Percentiles rank a stretch among this genome's conserved stretches.
These are phyloP conservation scores for Tursiops truncatus DNA, from an alignment of 2,113 vertebrate genomes.

Conservation along the genomic window DNA sequence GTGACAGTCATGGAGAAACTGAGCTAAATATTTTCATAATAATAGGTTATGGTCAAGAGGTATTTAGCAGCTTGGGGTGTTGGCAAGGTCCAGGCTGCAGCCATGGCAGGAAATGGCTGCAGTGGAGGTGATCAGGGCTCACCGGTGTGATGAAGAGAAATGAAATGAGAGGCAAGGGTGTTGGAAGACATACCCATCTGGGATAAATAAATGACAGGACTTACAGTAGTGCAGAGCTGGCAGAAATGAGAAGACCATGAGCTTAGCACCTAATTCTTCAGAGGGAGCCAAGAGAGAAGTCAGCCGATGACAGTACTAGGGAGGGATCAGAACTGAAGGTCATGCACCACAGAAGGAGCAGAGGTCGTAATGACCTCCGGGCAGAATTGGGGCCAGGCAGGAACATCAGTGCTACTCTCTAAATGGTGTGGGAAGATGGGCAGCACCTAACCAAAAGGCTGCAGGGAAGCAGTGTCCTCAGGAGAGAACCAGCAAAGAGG, in stretches of 20 bases:
- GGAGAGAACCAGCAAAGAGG: background rate
- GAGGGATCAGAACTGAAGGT: background rate
- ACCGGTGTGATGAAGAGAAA: background rate
- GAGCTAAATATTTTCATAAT: background rate
- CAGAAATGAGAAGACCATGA: background rate
- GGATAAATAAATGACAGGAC: background rate
- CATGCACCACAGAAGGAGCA: background rate
- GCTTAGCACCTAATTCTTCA: background rate
- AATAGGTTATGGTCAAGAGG: background rate
- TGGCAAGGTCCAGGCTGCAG: background rate
- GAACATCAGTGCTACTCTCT: background rate
- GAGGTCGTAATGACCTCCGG: too few relatives aligned
- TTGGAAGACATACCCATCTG: background rate
- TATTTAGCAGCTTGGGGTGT: background rate
- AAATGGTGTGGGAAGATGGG: background rate
- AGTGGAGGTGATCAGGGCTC: background rate
- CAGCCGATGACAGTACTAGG: background rate
- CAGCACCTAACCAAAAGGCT: background rate
- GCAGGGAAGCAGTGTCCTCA: background rate
- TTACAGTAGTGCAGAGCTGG: accelerated
- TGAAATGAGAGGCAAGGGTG: background rate
- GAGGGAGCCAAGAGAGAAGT: background rate
- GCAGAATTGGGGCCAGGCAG: background rate
- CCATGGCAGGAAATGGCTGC: background rate
- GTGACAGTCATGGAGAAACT: background rate